Conservation (phyloP, 2,113 vertebrate genomes). For the Vidua chalybeata region DNA sequence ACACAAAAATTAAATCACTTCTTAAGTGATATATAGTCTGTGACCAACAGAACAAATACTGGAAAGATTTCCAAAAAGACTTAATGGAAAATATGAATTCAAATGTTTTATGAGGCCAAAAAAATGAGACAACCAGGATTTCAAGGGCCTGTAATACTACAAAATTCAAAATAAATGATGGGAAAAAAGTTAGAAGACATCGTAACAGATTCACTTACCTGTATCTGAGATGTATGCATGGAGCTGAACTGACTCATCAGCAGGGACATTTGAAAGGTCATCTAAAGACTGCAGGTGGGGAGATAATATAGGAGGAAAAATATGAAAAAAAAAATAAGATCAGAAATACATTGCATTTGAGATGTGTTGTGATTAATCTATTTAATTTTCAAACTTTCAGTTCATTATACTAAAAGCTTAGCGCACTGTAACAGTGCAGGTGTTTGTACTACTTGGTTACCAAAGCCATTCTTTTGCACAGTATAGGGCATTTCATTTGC, state of each 20-base stretch:
- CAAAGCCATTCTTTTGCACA: not conserved
- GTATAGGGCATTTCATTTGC: not conserved
- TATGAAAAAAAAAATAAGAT: not conserved
- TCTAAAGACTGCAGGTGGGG: conserved; percentile 85
- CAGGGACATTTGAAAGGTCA: conserved; percentile 89
- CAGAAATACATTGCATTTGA: not conserved
- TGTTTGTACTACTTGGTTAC: not conserved
- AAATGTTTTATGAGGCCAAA: not conserved
- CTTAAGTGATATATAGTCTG: not conserved
- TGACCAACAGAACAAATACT: not conserved
- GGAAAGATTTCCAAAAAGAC: not conserved
- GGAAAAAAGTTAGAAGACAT: not conserved
- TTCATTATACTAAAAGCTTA: not conserved
- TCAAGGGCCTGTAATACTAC: not conserved
- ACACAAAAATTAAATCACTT: not conserved
- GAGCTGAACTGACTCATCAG: conserved; percentile 89
- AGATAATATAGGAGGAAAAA: not conserved
- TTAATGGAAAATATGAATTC: not conserved
- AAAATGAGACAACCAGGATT: not conserved
- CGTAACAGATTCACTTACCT: conserved; percentile 75
- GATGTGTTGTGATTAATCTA: not conserved
- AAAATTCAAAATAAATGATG: not conserved
- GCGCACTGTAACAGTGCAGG: not conserved
- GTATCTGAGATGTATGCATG: conserved; percentile 98
- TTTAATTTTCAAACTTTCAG: not conserved